These are phyloP conservation scores for Oxytorus armatus DNA, from an alignment of 2,888 invertebrate genomes.

Conservation along the genomic window DNA sequence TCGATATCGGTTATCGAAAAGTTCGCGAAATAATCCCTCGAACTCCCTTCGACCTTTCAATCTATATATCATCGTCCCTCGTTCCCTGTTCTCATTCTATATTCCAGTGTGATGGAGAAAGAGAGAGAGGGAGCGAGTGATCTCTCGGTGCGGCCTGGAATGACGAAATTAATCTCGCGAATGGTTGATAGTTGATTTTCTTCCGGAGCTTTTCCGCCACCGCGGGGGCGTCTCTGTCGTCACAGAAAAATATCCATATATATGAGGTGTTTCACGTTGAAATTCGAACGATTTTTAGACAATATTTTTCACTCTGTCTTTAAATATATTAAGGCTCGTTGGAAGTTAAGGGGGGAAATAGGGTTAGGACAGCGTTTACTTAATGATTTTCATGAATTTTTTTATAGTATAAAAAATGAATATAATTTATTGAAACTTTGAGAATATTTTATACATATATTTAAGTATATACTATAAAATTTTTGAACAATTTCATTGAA, in stretches of 20 bases:
- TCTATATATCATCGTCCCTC: conserved; percentile 37
- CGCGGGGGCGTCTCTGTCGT: background rate
- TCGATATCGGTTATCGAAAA: conserved; percentile 61
- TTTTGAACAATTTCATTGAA: no score
- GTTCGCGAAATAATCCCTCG: conserved; percentile 49
- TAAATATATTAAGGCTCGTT: background rate
- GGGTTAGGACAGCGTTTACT: no score
- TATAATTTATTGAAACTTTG: no score
- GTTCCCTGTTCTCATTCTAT: conserved; percentile 17
- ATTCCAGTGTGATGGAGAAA: conserved; percentile 29
- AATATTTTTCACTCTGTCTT: background rate
- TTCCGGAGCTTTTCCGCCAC: conserved; percentile 46
- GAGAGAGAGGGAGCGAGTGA: no score
- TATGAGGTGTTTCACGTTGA: background rate
- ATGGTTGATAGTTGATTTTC: conserved; percentile 65
- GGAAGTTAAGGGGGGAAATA: no score
- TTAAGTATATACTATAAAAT: no score
- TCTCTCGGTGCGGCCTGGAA: conserved; percentile 48
- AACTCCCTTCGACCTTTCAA: conserved; percentile 40
- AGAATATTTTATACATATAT: no score
- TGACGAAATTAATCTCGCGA: conserved; percentile 66
- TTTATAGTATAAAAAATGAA: no score
- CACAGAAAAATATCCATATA: conserved; percentile 12
- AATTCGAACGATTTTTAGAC: conserved; percentile 1
- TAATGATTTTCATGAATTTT: no score